Conservation (phyloP, 1,140 invertebrate species). For the Choristoneura fumiferana region DNA sequence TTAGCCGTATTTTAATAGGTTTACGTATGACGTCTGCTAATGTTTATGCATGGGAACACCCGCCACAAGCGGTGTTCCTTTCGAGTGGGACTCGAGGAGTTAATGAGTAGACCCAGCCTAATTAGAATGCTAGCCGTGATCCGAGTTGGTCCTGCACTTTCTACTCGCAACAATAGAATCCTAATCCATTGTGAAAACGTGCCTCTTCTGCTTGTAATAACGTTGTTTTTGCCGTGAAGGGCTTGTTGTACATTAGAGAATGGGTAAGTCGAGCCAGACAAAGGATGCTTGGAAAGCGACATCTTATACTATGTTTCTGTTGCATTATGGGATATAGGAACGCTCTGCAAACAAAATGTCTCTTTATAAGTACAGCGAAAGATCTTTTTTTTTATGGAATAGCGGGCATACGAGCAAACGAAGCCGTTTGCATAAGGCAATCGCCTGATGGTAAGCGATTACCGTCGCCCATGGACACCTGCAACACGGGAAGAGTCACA, state of each 20-base stretch:
- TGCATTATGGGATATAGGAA: no score
- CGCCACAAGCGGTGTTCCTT: background rate
- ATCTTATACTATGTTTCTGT: background rate
- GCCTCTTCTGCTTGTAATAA: background rate
- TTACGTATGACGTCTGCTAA: conserved; percentile 7
- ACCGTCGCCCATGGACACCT: no score
- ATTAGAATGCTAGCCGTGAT: conserved; percentile 61
- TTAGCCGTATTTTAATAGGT: conserved; percentile 8
- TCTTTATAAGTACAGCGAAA: no score
- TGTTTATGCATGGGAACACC: background rate
- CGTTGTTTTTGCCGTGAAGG: conserved; percentile 4
- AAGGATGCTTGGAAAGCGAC: conserved; percentile 18
- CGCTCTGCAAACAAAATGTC: no score
- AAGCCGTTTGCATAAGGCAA: no score
- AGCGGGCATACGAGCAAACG: no score
- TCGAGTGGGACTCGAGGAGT: background rate
- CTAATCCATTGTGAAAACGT: background rate
- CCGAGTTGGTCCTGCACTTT: conserved; percentile 55
- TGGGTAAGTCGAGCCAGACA: conserved; percentile 15
- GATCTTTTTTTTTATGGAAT: no score
- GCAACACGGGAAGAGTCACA: no score
- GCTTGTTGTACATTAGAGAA: conserved; percentile 1
- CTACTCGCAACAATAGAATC: conserved; percentile 54
- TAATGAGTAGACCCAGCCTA: conserved; percentile 33
- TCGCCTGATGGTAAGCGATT: no score